These are phyloP conservation scores for Urosaurus nigricauda DNA, from an alignment of 2,797 vertebrate genomes.

Conservation along the genomic window DNA sequence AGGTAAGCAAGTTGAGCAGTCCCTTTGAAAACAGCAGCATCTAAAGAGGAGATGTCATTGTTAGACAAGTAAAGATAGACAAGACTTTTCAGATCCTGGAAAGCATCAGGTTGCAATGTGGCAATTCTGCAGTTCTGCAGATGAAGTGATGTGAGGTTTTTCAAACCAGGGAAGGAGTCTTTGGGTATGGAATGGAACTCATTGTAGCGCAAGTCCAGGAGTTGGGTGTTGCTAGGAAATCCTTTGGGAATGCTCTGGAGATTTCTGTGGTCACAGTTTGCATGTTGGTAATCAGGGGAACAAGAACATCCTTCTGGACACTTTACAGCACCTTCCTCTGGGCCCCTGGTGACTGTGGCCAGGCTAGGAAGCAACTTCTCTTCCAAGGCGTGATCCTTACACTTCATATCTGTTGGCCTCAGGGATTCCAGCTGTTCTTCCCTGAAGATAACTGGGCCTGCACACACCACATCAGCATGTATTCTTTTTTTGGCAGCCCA, in stretches of 20 bases:
- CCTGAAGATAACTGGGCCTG: constrained; percentile 81
- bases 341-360: constrained; percentile 19
- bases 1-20: constrained; percentile 88
- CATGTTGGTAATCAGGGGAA: constrained; percentile 82
- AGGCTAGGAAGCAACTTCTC: constrained; percentile 36
- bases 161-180: constrained; percentile 84
- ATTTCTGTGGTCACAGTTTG: constrained; percentile 85
- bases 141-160: constrained; percentile 88
- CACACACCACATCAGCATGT: constrained; percentile 83
- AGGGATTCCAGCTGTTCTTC: constrained; percentile 87
- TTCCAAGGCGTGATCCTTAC: constrained; percentile 80
- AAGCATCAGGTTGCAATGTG: constrained; percentile 82
- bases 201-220: constrained; percentile 89
- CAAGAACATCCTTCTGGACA: constrained; percentile 88
- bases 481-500: constrained; percentile 84
- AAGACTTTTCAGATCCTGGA: constrained; percentile 87
- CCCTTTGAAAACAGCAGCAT: constrained; percentile 83
- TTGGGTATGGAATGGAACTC: constrained; percentile 82
- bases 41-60: constrained; percentile 86
- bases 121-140: constrained; percentile 88
- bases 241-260: constrained; percentile 88
- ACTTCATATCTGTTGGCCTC: constrained; percentile 83
- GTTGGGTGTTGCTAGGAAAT: constrained; percentile 84
- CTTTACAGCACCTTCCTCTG: rapidly evolving
- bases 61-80: constrained; percentile 93